Evolutionary conservation across 2,113 vertebrate species (phyloP).

Genomic region (Chelonoidis abingdonii): DNA sequence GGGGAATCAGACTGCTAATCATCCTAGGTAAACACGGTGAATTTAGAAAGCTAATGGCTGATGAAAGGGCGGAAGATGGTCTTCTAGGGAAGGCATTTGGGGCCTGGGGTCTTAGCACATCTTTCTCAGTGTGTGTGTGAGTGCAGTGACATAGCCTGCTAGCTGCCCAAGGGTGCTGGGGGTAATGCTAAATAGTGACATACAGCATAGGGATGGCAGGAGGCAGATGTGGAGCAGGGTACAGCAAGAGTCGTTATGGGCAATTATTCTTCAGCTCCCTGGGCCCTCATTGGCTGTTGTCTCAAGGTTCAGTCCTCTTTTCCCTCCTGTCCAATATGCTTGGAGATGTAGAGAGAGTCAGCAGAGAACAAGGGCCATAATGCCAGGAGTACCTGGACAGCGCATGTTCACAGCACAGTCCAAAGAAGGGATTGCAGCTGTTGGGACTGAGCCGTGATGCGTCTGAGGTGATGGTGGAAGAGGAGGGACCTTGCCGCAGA

Average conservation of each 20-base stretch:
- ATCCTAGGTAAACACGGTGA: neutral
- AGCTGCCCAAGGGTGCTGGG: neutral
- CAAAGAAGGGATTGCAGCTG: too few species aligned
- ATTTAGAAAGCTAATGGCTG: neutral
- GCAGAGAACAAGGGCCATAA: neutral
- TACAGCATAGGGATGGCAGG: too few species aligned
- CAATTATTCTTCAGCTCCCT: neutral
- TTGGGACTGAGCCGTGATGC: too few species aligned
- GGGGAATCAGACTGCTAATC: neutral
- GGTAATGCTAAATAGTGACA: neutral
- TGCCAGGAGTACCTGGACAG: too few species aligned
- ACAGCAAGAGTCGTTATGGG: neutral
- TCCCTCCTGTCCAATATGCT: neutral
- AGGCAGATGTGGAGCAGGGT: neutral
- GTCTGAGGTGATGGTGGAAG: too few species aligned
- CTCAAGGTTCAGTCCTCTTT: neutral
- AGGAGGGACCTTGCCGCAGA: too few species aligned
- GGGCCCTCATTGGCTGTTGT: too few species aligned
- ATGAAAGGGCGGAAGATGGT: rapidly evolving
- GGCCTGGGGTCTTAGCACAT: neutral
- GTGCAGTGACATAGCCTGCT: neutral
- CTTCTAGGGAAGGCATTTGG: neutral
- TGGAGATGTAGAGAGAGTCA: neutral
- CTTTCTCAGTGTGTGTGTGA: neutral
- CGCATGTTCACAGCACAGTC: too few species aligned